A percentile compares a stretch with the other conserved stretches of the same genome.
These are phyloP conservation scores for Monoplex corrugatus DNA, from an alignment of 2,888 invertebrate genomes.

Conservation along the genomic window DNA sequence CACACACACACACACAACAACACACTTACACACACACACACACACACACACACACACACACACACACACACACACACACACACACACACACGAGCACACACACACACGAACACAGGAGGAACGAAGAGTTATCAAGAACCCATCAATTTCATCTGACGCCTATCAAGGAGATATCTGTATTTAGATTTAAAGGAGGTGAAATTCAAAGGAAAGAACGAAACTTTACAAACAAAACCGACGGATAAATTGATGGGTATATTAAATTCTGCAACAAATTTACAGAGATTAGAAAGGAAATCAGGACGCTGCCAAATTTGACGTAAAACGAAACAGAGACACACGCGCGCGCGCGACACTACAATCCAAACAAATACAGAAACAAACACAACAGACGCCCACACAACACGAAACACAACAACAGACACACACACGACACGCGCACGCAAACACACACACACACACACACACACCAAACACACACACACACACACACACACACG, in stretches of 20 bases:
- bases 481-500: neutral
- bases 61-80: neutral
- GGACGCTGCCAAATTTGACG: no score
- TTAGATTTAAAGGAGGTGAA: neutral
- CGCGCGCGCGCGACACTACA: neutral
- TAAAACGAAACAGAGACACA: neutral
- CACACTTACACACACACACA: neutral
- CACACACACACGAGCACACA: neutral
- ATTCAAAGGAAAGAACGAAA: no score
- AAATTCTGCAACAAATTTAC: neutral
- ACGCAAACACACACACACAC: no score
- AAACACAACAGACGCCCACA: neutral
- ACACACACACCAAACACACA: no score
- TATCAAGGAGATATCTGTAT: slow-evolving; percentile 29
- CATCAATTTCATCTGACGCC: neutral
- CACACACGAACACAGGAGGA: neutral
- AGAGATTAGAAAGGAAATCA: neutral
- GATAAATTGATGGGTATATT: neutral
- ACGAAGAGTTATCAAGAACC: no score
- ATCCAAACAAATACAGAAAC: neutral
- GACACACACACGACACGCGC: neutral
- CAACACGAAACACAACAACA: no score
- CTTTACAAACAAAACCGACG: no score
- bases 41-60: neutral
- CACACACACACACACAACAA: slow-evolving; percentile 18